A percentile compares a stretch with the other conserved stretches of the same genome.
phyloP scores from a whole-genome alignment of 2,113 vertebrate species.

The Tyto alba region DNA sequence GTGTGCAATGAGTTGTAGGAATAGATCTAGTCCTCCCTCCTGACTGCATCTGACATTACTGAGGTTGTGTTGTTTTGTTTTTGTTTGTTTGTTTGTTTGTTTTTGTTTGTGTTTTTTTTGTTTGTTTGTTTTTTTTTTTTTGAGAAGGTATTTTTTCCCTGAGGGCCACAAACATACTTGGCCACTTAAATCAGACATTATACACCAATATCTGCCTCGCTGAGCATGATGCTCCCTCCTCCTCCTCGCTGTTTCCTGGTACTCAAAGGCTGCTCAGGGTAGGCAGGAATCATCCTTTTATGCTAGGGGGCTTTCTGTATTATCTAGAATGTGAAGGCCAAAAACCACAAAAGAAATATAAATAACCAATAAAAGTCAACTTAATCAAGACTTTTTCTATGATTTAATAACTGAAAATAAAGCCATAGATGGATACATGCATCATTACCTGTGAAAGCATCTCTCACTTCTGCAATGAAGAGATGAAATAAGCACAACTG shows the following conservation, averaged over 20 bases:
- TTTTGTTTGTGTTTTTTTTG: too few species aligned
- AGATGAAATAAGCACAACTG: not conserved
- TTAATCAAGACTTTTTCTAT: not conserved
- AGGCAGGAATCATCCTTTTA: not conserved
- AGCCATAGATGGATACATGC: not conserved
- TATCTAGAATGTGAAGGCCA: not conserved
- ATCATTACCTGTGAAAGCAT: not conserved
- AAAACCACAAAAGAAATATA: not conserved
- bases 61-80: not conserved
- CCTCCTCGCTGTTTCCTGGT: not conserved
- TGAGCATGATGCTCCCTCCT: accelerated
- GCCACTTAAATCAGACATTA: not conserved
- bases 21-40: not conserved
- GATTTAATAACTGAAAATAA: not conserved
- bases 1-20: not conserved
- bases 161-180: not conserved
- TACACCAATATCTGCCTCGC: not conserved
- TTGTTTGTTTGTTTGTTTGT: too few species aligned
- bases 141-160: not conserved
- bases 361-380: not conserved
- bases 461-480: not conserved
- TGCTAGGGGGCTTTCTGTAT: not conserved
- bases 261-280: not conserved
- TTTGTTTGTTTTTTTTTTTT: not conserved
- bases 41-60: not conserved